phyloP scores from a whole-genome alignment of 2,888 invertebrate genomes.

The Octodonta nipae region DNA sequence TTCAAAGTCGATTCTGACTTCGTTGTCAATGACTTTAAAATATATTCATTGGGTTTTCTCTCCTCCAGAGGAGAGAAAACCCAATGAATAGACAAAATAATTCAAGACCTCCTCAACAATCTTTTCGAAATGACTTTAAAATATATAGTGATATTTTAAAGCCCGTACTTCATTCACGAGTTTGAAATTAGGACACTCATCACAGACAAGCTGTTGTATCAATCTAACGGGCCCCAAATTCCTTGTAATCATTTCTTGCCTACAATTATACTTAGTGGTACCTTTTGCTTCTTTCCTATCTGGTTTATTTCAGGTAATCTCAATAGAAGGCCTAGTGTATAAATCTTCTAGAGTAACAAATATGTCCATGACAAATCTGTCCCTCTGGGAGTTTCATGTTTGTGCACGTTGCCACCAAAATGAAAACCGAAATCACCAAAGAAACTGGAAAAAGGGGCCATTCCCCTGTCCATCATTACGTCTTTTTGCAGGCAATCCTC shows the following conservation, averaged over 20 bases:
- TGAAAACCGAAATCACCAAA: slow-evolving; percentile 94
- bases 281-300: slow-evolving; percentile 88
- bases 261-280: slow-evolving; percentile 93
- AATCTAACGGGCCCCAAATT: slow-evolving; percentile 89
- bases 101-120: too few relatives aligned
- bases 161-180: slow-evolving; percentile 84
- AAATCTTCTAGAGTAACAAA: slow-evolving; percentile 89
- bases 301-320: slow-evolving; percentile 95
- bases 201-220: slow-evolving; percentile 94
- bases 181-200: slow-evolving; percentile 97
- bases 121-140: too few relatives aligned
- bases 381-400: slow-evolving; percentile 75
- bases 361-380: slow-evolving; percentile 86
- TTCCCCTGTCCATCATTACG: slow-evolving; percentile 67
- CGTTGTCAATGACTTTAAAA: too few relatives aligned
- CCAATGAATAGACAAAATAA: too few relatives aligned
- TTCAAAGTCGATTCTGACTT: too few relatives aligned
- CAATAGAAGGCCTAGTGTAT: slow-evolving; percentile 89
- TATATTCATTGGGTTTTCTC: too few relatives aligned
- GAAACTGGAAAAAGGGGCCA: slow-evolving; percentile 92
- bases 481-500: slow-evolving; percentile 95
- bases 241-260: slow-evolving; percentile 96
- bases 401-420: slow-evolving; percentile 62
- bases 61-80: too few relatives aligned
- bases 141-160: too few relatives aligned